Evolutionary conservation across 2,797 vertebrate species (phyloP).

Genomic region (Amphiprion clarkii): DNA sequence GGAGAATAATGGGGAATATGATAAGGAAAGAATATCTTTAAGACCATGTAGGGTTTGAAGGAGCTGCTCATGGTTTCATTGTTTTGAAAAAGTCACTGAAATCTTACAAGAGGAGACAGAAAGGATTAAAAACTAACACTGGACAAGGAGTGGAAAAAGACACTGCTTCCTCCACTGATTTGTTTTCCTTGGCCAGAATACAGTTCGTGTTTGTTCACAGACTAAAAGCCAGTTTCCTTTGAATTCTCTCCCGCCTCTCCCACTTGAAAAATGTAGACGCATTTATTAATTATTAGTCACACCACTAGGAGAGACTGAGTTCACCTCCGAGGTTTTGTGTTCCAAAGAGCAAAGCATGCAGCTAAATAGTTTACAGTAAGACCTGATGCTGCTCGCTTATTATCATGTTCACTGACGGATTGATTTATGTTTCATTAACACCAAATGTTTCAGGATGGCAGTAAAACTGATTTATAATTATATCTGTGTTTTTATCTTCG

Average conservation of each 20-base stretch:
- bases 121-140: background rate
- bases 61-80: background rate
- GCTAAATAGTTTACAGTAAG: conserved; percentile 5
- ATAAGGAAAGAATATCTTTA: background rate
- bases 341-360: background rate
- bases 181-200: conserved; percentile 43
- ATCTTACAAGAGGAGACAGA: background rate
- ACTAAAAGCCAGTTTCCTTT: conserved; percentile 24
- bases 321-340: conserved; percentile 2
- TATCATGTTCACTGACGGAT: background rate
- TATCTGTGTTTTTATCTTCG: background rate
- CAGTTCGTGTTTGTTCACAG: conserved; percentile 39
- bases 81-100: background rate
- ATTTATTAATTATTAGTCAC: conserved; percentile 49
- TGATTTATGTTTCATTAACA: background rate
- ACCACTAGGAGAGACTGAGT: conserved; percentile 27
- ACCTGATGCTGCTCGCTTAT: background rate
- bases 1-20: background rate
- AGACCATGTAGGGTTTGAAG: background rate
- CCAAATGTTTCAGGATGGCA: background rate
- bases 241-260: conserved; percentile 20
- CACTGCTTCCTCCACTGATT: conserved; percentile 17
- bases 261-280: conserved; percentile 22
- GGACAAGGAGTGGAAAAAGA: conserved; percentile 18
- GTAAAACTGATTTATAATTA: background rate